These are phyloP conservation scores for Scalopus aquaticus DNA, from an alignment of 2,113 vertebrate species.

Conservation along the genomic window DNA sequence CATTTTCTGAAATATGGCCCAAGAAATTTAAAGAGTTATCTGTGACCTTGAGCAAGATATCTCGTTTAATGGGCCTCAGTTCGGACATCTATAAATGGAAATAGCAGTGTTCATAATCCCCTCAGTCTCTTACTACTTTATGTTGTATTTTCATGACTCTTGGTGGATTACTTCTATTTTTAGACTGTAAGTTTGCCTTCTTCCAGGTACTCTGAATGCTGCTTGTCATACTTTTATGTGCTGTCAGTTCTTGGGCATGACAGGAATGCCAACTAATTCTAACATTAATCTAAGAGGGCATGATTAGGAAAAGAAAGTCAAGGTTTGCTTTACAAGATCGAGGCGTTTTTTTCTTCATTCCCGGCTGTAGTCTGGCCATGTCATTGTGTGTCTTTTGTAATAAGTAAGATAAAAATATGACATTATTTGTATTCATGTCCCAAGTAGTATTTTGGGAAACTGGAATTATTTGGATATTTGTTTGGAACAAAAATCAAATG, in stretches of 20 bases:
- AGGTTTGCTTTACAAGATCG: conserved; percentile 36
- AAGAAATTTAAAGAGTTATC: conserved; percentile 5
- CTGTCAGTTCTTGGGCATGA: conserved; percentile 45
- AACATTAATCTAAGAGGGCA: conserved; percentile 41
- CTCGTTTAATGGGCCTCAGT: not conserved
- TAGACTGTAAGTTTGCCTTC: conserved; percentile 45
- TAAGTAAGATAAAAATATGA: not conserved
- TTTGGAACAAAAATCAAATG: not conserved
- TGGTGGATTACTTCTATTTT: conserved; percentile 58
- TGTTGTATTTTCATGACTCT: conserved; percentile 52
- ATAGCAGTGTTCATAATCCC: conserved; percentile 4
- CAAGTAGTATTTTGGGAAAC: not conserved
- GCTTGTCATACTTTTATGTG: conserved; percentile 47
- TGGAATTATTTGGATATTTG: conserved; percentile 19
- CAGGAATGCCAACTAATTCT: conserved; percentile 55
- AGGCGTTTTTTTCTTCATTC: not conserved
- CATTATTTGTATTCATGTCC: not conserved
- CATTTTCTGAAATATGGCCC: not conserved
- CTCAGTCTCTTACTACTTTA: conserved; percentile 35
- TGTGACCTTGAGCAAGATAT: conserved; percentile 24
- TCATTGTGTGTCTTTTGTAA: not conserved
- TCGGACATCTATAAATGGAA: conserved; percentile 48
- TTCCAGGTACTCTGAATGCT: conserved; percentile 41
- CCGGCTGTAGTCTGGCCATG: not conserved
- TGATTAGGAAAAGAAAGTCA: conserved; percentile 46